Evolutionary conservation across 2,797 vertebrate species (phyloP), one percentile per base, ranked within the genome.

Genomic region (Ambastaia sidthimunki): DNA sequence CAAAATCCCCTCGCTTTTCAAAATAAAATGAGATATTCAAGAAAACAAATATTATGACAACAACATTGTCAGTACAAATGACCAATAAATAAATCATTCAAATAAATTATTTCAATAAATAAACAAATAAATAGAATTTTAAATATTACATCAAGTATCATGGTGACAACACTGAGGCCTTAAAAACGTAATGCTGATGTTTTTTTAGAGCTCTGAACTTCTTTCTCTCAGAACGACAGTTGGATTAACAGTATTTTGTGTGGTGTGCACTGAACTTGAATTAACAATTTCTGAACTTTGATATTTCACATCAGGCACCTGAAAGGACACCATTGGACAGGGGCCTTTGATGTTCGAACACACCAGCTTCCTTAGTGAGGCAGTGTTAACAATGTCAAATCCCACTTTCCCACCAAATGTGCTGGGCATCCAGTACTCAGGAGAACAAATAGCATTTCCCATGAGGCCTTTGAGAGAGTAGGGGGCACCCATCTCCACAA

Each of bases 401-500:
- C 98, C 98, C 4, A 94, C 95, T 66, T 90, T 93, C 54, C 98
- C 98, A 18, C 98, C 98, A 0, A 99, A 99, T 7, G 98, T 99
- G 90, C 98, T 99, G 0, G 98, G 98, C 88, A 96, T 99, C 98
- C 98, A 99, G 92, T 99, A 99, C 76, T 97, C 94, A 0, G 98
- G 98, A 5, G 98, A 98, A 85, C 98, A 99, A 84, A 99, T 98
- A 11, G 95, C 89, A 18, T 99, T 99, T 80, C 98, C 98, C 97
- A 99, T 91, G 13, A 99, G 92, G 65, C 98, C 98, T 85, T 99
- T 99, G 81, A 99, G 92, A 13, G 98, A 99, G 89, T 94, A 99
- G 0, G 98, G 98, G 0, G 98, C 98, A 0, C 98, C 98, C 0
- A 97, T 93, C 89, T 99, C 98, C 52, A 99, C 97, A 95, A 99